Evolutionary conservation across 2,113 vertebrate species (phyloP).

Genomic region (Amphiprion ocellaris): DNA sequence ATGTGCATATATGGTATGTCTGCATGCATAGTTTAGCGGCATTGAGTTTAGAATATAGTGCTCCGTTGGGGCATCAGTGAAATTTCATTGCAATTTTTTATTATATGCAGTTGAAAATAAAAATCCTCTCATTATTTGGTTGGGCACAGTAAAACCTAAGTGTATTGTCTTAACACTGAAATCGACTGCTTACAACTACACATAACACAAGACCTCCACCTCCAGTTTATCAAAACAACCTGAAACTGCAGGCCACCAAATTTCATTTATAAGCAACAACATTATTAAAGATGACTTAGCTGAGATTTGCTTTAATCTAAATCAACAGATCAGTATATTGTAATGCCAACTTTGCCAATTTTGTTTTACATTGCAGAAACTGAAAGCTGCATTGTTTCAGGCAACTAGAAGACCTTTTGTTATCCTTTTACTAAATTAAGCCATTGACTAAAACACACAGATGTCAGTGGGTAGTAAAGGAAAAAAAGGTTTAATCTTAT

Average conservation of each 20-base stretch:
- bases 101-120: slow-evolving; percentile 15
- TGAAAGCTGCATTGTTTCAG: slow-evolving; percentile 10
- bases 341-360: slow-evolving; percentile 12
- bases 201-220: slow-evolving; percentile 47
- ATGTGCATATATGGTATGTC: slow-evolving; percentile 6
- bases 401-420: slow-evolving; percentile 2
- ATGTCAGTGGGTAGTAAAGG: slow-evolving; percentile 5
- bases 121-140: slow-evolving; percentile 17
- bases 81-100: neutral
- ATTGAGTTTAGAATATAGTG: neutral
- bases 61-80: neutral
- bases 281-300: slow-evolving; percentile 75
- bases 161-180: slow-evolving; percentile 22
- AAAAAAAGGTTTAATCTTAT: slow-evolving; percentile 13
- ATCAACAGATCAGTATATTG: slow-evolving; percentile 63
- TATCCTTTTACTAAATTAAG: slow-evolving; percentile 10
- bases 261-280: slow-evolving; percentile 64
- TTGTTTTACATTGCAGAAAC: neutral
- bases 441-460: slow-evolving; percentile 8
- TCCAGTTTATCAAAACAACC: slow-evolving; percentile 72
- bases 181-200: slow-evolving; percentile 22
- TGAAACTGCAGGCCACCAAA: slow-evolving; percentile 63
- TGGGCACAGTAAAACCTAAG: slow-evolving; percentile 23
- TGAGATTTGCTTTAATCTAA: slow-evolving; percentile 71
- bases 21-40: neutral